These are phyloP conservation scores for Chinchilla lanigera DNA, from an alignment of 2,113 vertebrate species.

Conservation along the genomic window DNA sequence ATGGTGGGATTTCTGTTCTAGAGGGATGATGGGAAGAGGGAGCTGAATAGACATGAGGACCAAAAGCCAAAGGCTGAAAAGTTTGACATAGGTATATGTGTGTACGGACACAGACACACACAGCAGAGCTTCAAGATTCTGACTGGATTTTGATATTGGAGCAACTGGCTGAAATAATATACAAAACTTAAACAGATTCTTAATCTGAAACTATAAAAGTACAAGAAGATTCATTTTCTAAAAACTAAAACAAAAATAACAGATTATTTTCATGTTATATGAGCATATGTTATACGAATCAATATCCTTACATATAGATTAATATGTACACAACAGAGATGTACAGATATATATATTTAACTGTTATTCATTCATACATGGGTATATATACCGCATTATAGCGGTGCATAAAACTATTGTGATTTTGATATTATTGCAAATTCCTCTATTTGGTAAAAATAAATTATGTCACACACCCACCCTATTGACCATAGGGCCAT, in stretches of 20 bases:
- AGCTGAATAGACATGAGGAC: not conserved
- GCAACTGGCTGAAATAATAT: not conserved
- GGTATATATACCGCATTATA: not conserved
- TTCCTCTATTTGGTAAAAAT: not conserved
- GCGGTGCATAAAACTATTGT: not conserved
- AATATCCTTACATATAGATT: not conserved
- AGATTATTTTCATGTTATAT: constrained; percentile 6
- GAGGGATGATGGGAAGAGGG: not conserved
- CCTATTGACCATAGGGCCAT: not conserved
- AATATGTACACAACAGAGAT: not conserved
- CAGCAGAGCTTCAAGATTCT: not conserved
- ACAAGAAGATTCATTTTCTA: not conserved
- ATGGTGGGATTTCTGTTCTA: not conserved
- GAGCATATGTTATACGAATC: not conserved
- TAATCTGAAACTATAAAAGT: not conserved
- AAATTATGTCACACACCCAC: not conserved
- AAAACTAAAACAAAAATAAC: constrained; percentile 12
- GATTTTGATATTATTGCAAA: not conserved
- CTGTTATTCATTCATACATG: not conserved
- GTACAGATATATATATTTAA: not conserved
- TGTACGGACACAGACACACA: not conserved
- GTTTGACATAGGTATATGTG: not conserved
- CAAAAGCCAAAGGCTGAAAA: not conserved
- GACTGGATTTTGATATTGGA: constrained; percentile 11
- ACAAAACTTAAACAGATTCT: not conserved